phyloP scores from a whole-genome alignment of 2,888 invertebrate genomes.

The Schrankia costaestrigalis region DNA sequence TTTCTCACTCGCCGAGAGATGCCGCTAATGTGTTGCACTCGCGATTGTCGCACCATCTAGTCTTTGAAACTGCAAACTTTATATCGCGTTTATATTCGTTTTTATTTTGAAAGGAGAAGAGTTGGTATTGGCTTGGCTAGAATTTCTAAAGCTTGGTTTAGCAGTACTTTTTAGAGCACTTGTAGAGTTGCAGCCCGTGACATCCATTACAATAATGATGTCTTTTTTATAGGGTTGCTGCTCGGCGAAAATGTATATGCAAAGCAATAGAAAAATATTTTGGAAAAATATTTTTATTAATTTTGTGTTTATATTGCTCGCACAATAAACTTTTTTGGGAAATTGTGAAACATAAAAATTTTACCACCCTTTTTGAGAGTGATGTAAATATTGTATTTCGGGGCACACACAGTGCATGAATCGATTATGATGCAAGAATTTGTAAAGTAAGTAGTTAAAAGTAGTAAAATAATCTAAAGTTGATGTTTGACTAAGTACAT shows the following conservation, averaged over 20 bases:
- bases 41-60: constrained; percentile 68
- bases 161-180: constrained; percentile 66
- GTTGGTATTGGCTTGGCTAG: constrained; percentile 26
- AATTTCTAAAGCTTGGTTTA: constrained; percentile 32
- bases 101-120: constrained; percentile 18
- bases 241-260: too few species aligned
- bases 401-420: too few species aligned
- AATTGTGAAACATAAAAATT: too few species aligned
- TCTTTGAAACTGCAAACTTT: constrained; percentile 45
- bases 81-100: constrained; percentile 5
- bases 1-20: constrained; percentile 73
- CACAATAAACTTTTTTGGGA: too few species aligned
- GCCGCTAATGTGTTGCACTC: constrained; percentile 76
- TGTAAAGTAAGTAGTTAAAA: too few species aligned
- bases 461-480: too few species aligned
- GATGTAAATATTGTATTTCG: too few species aligned
- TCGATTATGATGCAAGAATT: too few species aligned
- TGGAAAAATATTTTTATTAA: too few species aligned
- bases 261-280: too few species aligned
- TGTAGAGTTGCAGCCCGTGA: constrained; percentile 73
- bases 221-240: constrained; percentile 60
- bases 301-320: too few species aligned
- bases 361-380: too few species aligned
- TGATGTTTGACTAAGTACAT: not conserved
- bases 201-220: constrained; percentile 78